Evolutionary conservation across 1,140 invertebrate species (phyloP), one percentile per base, ranked within the genome.

Genomic region (Diorhabda carinulata): DNA sequence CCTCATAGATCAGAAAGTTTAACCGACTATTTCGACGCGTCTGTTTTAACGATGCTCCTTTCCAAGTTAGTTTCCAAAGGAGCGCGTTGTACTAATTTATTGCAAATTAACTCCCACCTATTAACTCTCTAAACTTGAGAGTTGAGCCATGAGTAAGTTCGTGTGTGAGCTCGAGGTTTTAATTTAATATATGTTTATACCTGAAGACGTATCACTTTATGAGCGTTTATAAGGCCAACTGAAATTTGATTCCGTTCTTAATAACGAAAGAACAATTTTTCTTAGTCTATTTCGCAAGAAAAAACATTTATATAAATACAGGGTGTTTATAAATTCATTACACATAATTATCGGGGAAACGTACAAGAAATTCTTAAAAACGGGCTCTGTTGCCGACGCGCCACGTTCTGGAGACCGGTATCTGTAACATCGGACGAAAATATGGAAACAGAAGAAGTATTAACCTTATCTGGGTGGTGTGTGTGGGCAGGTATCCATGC

Each of bases 81-180:
- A 62, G 9, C 10, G 9, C 43, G 61, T 62, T 62, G n/a, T 43
- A 7, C 61, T 44, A 62, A 62, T 62, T 62, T 62, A 62, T 62
- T 43, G 61, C 43, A 43, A 62, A 62, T 62, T 62, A 62, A 47
- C 61, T 62, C 41, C 7, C 7, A 43, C 41, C 61, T 41, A 62
- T 62, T 62, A 62, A 62, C 41, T 62, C 25, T 25, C 8, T 10
- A 43, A 62, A 62, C 10, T 43, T 62, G 41, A 7, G 43, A 62
- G 61, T 62, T 43, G 10, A 47, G 61, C 43, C 43, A 41, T 43
- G 7, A 44, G 61, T 62, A 43, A 62, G 61, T 62, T 42, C 44
- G 61, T 62, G 43, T 9, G 44, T 42, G n/a, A 62, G 58, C 41
- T 43, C 25, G 4, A 62, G 61, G n/a, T 62, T 44, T 62, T n/a